Percentiles rank a stretch among this genome's conserved stretches.
phyloP scores from a whole-genome alignment of 2,797 vertebrate genomes.

The Jordanella pulchra region DNA sequence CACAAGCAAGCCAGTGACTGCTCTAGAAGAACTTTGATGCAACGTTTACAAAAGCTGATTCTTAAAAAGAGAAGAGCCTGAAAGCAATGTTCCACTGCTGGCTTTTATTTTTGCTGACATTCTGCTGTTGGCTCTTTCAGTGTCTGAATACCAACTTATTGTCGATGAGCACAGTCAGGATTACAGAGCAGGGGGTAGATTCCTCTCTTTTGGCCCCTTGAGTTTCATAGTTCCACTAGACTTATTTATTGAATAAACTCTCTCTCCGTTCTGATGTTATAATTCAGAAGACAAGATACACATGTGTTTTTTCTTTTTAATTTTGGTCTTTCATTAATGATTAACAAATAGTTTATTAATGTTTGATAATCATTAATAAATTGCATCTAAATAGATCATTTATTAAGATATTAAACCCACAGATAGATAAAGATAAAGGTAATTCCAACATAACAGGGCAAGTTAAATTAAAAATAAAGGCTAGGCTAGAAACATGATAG shows the following conservation, averaged over 20 bases:
- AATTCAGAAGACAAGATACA: constrained; percentile 25
- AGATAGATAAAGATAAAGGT: too few species aligned
- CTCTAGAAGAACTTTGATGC: constrained; percentile 25
- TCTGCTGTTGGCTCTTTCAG: constrained; percentile 26
- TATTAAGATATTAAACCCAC: too few species aligned
- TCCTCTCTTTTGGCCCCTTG: constrained; percentile 2
- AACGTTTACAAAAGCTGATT: constrained; percentile 24
- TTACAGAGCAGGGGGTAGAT: constrained; percentile 3
- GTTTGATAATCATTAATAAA: too few species aligned
- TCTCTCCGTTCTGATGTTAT: constrained; percentile 18
- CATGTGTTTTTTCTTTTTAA: too few species aligned
- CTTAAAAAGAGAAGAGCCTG: constrained; percentile 24
- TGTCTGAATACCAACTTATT: constrained; percentile 29
- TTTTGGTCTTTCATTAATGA: too few species aligned
- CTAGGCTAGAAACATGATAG: too few species aligned
- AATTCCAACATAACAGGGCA: too few species aligned
- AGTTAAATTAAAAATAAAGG: too few species aligned
- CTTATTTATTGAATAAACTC: constrained; percentile 21
- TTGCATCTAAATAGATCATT: too few species aligned
- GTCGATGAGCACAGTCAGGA: not conserved
- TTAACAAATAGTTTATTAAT: too few species aligned
- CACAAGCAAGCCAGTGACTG: constrained; percentile 35
- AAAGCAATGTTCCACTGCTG: constrained; percentile 19
- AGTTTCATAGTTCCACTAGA: constrained; percentile 4
- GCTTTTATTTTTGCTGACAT: constrained; percentile 20